Conservation (phyloP, 2,888 invertebrate species). For the Masnerella sp. region DNA sequence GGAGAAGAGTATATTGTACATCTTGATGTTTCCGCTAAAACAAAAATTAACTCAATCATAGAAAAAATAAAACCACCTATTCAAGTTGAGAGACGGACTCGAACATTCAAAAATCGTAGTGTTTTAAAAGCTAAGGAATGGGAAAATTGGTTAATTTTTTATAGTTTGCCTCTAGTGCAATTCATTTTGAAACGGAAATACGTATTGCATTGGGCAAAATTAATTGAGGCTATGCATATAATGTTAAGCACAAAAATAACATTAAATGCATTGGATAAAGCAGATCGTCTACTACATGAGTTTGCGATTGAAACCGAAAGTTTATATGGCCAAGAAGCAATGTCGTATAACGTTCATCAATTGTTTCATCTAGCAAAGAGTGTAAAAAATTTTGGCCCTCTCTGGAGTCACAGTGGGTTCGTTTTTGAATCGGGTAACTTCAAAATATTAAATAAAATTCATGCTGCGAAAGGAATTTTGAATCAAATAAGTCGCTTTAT, state of each 20-base stretch:
- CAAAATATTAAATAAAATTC: constrained; percentile 24
- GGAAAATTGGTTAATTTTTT: constrained; percentile 30
- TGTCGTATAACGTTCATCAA: constrained; percentile 41
- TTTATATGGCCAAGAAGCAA: constrained; percentile 11
- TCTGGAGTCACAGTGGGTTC: constrained; percentile 37
- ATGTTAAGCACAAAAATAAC: constrained; percentile 3
- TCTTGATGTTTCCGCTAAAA: background rate
- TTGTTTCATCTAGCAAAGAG: constrained; percentile 37
- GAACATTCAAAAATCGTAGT: constrained; percentile 14
- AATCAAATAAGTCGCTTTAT: constrained; percentile 27
- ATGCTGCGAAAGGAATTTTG: constrained; percentile 45
- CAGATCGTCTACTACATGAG: constrained; percentile 8
- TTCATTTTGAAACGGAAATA: constrained; percentile 17
- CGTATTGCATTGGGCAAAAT: constrained; percentile 17
- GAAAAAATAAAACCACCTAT: constrained; percentile 17
- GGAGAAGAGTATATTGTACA: constrained; percentile 4
- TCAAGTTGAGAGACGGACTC: constrained; percentile 30
- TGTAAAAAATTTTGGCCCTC: constrained; percentile 41
- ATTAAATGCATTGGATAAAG: background rate
- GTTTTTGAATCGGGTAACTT: constrained; percentile 37
- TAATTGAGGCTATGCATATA: constrained; percentile 21
- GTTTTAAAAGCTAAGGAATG: constrained; percentile 27
- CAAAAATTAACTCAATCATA: background rate
- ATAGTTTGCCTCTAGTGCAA: constrained; percentile 35
- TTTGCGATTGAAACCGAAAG: constrained; percentile 18